phyloP scores from a whole-genome alignment of 1,140 invertebrate species.

The Anastatus disparis region DNA sequence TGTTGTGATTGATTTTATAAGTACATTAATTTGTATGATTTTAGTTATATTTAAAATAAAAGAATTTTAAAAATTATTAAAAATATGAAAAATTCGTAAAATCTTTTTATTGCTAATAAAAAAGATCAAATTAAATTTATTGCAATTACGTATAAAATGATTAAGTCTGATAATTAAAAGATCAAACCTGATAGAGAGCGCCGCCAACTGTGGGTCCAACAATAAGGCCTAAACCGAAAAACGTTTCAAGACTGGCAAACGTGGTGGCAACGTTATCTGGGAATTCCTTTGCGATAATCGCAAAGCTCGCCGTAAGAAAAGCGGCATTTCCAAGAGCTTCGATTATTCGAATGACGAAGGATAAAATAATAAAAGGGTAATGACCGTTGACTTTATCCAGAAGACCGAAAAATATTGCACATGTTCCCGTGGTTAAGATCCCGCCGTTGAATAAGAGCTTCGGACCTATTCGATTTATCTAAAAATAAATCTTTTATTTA shows the following conservation, averaged over 20 bases:
- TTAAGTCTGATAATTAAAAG: too few species aligned
- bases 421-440: conserved; percentile 84
- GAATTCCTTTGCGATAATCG: conserved; percentile 94
- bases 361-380: conserved; percentile 84
- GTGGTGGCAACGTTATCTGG: conserved; percentile 89
- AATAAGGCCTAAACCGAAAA: conserved; percentile 88
- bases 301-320: conserved; percentile 91
- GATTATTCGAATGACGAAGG: conserved; percentile 87
- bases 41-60: too few species aligned
- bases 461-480: conserved; percentile 84
- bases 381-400: conserved; percentile 85
- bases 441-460: conserved; percentile 88
- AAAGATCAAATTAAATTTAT: too few species aligned
- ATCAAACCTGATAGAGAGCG: conserved; percentile 75
- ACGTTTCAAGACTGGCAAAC: conserved; percentile 91
- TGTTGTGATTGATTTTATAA: too few species aligned
- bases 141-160: too few species aligned
- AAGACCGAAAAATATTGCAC: conserved; percentile 87
- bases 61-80: too few species aligned
- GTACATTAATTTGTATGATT: too few species aligned
- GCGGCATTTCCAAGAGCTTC: conserved; percentile 93
- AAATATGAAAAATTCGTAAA: too few species aligned
- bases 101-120: too few species aligned
- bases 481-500: too few species aligned
- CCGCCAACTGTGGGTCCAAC: conserved; percentile 88